Evolutionary conservation across 2,797 vertebrate species (phyloP), one percentile per base, ranked within the genome.

Genomic region (Sebastolobus altivelis): DNA sequence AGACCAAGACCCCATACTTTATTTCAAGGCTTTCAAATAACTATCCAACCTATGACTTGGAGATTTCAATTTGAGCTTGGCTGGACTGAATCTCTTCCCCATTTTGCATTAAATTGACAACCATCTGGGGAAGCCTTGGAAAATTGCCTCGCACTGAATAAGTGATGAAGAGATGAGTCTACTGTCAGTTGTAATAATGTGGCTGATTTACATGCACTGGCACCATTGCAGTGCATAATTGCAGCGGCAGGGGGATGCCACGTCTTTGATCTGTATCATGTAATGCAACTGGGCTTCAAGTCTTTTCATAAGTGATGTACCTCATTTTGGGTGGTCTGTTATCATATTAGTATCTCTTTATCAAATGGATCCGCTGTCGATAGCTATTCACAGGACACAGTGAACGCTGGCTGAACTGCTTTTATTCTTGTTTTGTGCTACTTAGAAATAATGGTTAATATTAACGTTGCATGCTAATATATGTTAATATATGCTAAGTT

Each of bases 121-220:
- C 82, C 90, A 90, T 93, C 91, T 89, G 89, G 92, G 88, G 83
- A 89, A 79, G 87, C 82, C 77, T 90, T 89, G 86, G 86, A 83
- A 90, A 93, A 93, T 87, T 89, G 87, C 89, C 89, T 93, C 16
- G 13, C 78, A n/a, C 84, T 88, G 93, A 92, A 94, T 93, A 92
- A 92, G 88, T 92, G 89, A 95, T 93, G 91, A 92, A 89, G 89
- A 90, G 87, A 93, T 84, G 89, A 93, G 84, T 83, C 81, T 61
- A 83, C 89, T 94, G 92, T 94, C 93, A 90, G 87, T 86, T 91
- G 86, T 92, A 91, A 94, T 93, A 92, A 94, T 91, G 91, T 63
- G 75, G 79, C 91, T 92, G 85, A 91, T 93, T 88, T 91, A 90
- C 93, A 93, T 93, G 90, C 93, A 90, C 92, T 93, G 91, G 90